A percentile compares a stretch with the other conserved stretches of the same genome.
Evolutionary conservation across 2,797 vertebrate species (phyloP).

Genomic region (Rallus crepitans): DNA sequence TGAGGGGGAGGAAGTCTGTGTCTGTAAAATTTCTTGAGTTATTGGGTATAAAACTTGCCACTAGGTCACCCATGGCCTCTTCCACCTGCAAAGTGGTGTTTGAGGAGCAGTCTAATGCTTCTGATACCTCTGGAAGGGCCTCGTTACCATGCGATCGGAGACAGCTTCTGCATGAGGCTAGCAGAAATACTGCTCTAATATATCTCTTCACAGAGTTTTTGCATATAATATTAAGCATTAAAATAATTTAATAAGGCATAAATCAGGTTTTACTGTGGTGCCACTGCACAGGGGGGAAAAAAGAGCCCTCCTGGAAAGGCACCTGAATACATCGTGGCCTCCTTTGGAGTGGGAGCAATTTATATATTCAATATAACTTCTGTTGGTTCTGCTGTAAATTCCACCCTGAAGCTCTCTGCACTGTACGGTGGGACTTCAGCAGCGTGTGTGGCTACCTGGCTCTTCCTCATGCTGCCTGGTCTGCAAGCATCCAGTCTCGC

Average conservation of each 20-base stretch:
- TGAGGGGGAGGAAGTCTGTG: neutral
- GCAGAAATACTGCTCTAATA: neutral
- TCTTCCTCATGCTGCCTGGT: neutral
- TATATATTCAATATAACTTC: neutral
- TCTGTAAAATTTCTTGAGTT: neutral
- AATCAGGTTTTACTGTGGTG: conserved; percentile 34
- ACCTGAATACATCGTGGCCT: neutral
- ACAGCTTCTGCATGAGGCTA: conserved; percentile 10
- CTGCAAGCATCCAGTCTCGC: neutral
- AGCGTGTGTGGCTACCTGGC: fast-evolving
- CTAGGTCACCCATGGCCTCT: neutral
- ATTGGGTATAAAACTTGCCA: neutral
- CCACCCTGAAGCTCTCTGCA: neutral
- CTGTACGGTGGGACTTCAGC: fast-evolving
- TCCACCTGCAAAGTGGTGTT: neutral
- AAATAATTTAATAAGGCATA: conserved; percentile 52
- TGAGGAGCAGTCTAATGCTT: neutral
- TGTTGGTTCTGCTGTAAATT: neutral
- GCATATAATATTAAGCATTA: conserved; percentile 54
- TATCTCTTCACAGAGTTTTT: conserved; percentile 28
- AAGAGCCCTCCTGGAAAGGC: conserved; percentile 15
- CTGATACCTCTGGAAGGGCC: neutral
- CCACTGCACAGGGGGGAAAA: neutral
- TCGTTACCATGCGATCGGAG: neutral
- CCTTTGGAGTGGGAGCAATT: neutral